phyloP scores from a whole-genome alignment of 2,888 invertebrate species.

The Sphaerophoria taeniata region DNA sequence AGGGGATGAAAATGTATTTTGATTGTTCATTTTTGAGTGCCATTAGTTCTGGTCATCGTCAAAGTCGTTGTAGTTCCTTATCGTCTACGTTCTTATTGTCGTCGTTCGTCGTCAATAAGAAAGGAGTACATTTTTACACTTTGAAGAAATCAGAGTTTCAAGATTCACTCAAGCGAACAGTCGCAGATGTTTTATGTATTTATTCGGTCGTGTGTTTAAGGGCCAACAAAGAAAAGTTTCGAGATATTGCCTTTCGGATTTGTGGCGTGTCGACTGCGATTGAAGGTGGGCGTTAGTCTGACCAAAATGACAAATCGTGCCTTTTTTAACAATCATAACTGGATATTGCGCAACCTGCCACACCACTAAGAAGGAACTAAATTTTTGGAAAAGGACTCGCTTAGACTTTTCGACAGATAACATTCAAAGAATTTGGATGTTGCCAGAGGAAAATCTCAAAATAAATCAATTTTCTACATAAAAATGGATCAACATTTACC shows the following conservation, averaged over 20 bases:
- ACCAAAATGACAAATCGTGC: constrained; percentile 3
- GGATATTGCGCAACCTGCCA: too few species aligned
- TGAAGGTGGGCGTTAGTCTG: constrained; percentile 24
- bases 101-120: neutral
- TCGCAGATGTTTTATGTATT: constrained; percentile 59
- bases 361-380: neutral
- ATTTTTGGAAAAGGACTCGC: too few species aligned
- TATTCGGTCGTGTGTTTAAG: constrained; percentile 40
- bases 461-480: too few species aligned
- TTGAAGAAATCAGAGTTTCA: constrained; percentile 29
- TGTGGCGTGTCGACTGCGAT: constrained; percentile 21
- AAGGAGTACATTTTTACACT: constrained; percentile 47
- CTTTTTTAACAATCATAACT: neutral
- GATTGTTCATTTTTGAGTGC: constrained; percentile 68
- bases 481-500: too few species aligned
- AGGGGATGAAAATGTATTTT: constrained; percentile 48
- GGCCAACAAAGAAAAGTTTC: constrained; percentile 27
- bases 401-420: too few species aligned
- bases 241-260: constrained; percentile 35
- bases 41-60: constrained; percentile 63
- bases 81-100: neutral
- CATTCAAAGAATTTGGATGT: too few species aligned
- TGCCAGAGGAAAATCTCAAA: too few species aligned
- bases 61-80: neutral
- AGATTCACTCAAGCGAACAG: constrained; percentile 47